Evolutionary conservation across 2,888 invertebrate genomes (phyloP), one percentile per base, ranked within the genome.

Genomic region (Thyatira batis): DNA sequence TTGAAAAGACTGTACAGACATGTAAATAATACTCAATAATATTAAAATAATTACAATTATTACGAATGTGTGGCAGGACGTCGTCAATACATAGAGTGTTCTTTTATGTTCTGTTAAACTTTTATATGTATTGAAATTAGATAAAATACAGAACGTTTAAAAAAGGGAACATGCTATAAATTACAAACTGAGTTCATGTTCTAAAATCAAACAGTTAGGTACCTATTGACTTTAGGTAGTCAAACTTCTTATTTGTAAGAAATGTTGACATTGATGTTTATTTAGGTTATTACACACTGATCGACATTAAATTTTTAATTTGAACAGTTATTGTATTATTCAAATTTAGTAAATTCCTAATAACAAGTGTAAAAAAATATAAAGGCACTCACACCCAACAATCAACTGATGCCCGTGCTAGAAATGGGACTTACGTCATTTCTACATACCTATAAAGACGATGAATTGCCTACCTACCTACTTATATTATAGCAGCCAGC

Each of bases 1-100:
- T 78, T 75, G 61, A 84, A 88, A 92, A 92, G 92, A 92, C 92
- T 92, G 92, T 91, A 90, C 86, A 39, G 23, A 89, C 85, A 82
- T 91, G 91, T 92, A 91, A 91, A 92, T 92, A 92, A 90, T 90
- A 91, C 90, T 91, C 90, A 91, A 79, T 89, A 87, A 85, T 88
- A 68, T 86, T 89, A 89, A 85, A 83, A 82, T 82, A 78, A 77
- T 71, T 73, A 74, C 74, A 71, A 74, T 71, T 64, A 69, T 69
- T 72, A 74, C 67, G 69, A 78, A 76, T 65, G 62, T 78, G 78
- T 78, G 78, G 71, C 79, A 81, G 76, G 67, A 73, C 65, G 66
- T 66, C 64, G 61, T 73, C 70, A 69, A 68, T 65, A 61, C 60
- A 61, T 65, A 61, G 59, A 58, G 58, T 56, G 54, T 57, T 64